Conservation (phyloP, 2,797 vertebrate genomes). For the Eupleurogrammus muticus region DNA sequence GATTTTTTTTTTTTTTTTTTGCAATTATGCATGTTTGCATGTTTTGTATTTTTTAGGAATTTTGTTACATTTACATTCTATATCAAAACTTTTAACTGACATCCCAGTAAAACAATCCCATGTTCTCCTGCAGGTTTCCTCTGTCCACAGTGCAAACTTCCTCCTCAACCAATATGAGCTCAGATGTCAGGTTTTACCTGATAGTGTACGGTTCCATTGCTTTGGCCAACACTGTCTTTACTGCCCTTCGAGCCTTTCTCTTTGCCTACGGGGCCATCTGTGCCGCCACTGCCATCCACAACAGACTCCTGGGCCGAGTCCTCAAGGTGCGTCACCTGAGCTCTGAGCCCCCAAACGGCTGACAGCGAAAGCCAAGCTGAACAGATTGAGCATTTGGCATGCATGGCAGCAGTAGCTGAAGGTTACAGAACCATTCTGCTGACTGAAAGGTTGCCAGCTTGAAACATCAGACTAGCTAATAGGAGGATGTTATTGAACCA, state of each 20-base stretch:
- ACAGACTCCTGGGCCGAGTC: constrained; percentile 84
- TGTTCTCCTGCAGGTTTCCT: constrained; percentile 53
- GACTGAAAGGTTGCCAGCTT: constrained; percentile 4
- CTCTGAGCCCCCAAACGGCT: background rate
- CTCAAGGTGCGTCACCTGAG: constrained; percentile 84
- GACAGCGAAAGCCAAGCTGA: background rate
- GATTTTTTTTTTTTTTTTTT: too few species aligned
- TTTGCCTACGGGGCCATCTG: constrained; percentile 90
- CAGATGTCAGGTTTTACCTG: constrained; percentile 90
- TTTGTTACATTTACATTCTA: too few species aligned
- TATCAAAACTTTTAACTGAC: background rate
- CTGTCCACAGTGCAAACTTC: constrained; percentile 11
- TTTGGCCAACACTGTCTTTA: constrained; percentile 90
- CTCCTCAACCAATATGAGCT: constrained; percentile 69
- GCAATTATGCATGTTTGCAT: background rate
- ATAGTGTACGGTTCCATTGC: constrained; percentile 90
- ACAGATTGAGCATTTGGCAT: constrained; percentile 6
- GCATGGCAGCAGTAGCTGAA: constrained; percentile 15
- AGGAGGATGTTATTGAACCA: background rate
- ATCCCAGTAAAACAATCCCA: background rate
- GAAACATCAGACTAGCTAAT: constrained; percentile 2
- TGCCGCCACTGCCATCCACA: constrained; percentile 88
- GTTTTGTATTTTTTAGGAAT: background rate
- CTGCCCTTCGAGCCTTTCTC: constrained; percentile 89
- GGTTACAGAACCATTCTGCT: constrained; percentile 3